phyloP scores from a whole-genome alignment of 2,888 invertebrate genomes.

The Bhutanitis thaidina region DNA sequence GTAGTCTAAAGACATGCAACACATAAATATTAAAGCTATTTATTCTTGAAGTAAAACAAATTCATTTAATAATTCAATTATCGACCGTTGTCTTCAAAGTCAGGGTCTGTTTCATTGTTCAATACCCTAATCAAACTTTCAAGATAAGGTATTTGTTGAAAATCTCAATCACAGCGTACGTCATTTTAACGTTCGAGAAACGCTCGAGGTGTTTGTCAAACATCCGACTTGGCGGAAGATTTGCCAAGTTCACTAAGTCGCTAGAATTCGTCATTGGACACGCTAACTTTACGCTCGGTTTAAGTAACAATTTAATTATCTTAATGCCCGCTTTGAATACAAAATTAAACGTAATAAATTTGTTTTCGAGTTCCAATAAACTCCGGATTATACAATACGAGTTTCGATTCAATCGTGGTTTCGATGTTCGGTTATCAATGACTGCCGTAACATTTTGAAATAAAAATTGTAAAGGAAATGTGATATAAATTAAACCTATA shows the following conservation, averaged over 20 bases:
- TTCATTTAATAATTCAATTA: constrained; percentile 8
- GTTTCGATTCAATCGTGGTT: constrained; percentile 4
- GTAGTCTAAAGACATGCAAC: too few relatives aligned
- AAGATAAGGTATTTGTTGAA: constrained; percentile 17
- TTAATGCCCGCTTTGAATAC: constrained; percentile 21
- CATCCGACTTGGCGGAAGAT: constrained; percentile 25
- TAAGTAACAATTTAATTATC: constrained; percentile 29
- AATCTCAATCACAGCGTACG: constrained; percentile 13
- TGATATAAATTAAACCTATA: too few relatives aligned
- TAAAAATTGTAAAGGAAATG: too few relatives aligned
- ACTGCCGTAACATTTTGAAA: too few relatives aligned
- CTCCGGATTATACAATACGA: constrained; percentile 2
- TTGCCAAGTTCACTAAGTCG: constrained; percentile 27
- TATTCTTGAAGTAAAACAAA: constrained; percentile 6
- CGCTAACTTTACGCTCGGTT: constrained; percentile 27
- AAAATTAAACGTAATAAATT: constrained; percentile 17
- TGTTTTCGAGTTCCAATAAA: constrained; percentile 1
- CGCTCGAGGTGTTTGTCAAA: constrained; percentile 27
- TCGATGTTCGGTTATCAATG: neutral
- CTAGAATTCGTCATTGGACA: constrained; percentile 25
- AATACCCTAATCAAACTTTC: constrained; percentile 17
- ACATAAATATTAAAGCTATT: neutral
- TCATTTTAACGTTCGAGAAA: constrained; percentile 15
- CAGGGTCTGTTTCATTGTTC: constrained; percentile 7
- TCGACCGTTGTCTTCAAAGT: constrained; percentile 3